phyloP scores from a whole-genome alignment of 2,113 vertebrate species.

The Calyptommatus sinebrachiatus region DNA sequence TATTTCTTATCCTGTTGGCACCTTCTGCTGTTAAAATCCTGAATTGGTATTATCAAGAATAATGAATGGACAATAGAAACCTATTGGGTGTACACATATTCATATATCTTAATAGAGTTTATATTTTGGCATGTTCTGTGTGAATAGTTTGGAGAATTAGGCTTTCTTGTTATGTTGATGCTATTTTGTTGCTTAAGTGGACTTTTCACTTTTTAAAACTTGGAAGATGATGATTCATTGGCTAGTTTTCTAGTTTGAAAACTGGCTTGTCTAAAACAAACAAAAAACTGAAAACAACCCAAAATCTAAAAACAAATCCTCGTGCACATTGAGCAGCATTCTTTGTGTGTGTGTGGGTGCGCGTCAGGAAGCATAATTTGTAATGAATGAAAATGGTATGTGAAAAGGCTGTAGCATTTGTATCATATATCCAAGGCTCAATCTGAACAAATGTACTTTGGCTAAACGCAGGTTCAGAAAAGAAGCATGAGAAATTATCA shows the following conservation, averaged over 20 bases:
- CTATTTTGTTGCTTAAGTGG: constrained; percentile 80
- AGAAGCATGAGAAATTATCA: constrained; percentile 97
- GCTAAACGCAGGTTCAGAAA: constrained; percentile 93
- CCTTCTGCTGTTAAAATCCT: constrained; percentile 31
- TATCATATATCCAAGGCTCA: constrained; percentile 80
- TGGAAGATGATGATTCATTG: constrained; percentile 85
- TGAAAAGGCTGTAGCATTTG: constrained; percentile 81
- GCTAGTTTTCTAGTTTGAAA: constrained; percentile 82
- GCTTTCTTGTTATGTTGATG: constrained; percentile 77
- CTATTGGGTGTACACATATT: constrained; percentile 42
- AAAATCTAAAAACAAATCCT: constrained; percentile 69
- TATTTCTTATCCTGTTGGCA: constrained; percentile 38
- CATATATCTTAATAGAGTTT: constrained; percentile 57
- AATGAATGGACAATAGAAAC: constrained; percentile 43
- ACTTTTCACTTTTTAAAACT: constrained; percentile 73
- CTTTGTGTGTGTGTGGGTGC: constrained; percentile 76
- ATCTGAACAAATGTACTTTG: constrained; percentile 86
- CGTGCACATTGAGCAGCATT: constrained; percentile 75
- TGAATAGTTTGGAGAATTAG: constrained; percentile 69
- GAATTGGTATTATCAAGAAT: constrained; percentile 49
- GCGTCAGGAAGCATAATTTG: constrained; percentile 76
- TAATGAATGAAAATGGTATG: constrained; percentile 81
- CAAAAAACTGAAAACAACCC: constrained; percentile 54
- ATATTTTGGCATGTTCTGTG: constrained; percentile 77
- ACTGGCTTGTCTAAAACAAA: constrained; percentile 62